Conservation (phyloP, 1,140 invertebrate species). For the Drosophila persimilis region DNA sequence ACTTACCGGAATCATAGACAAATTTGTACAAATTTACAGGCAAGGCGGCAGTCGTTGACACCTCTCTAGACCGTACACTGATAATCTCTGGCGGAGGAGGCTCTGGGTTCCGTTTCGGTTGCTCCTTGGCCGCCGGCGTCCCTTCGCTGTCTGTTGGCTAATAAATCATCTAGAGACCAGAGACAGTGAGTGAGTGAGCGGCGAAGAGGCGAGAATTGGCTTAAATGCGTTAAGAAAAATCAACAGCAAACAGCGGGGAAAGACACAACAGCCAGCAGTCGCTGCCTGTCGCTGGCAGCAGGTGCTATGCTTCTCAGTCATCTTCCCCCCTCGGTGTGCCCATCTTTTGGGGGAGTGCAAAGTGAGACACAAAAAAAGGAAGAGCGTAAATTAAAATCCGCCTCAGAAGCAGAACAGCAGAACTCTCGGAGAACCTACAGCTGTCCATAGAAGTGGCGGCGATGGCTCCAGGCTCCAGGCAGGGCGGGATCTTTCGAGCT, state of each 20-base stretch:
- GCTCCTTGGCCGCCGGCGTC: neutral
- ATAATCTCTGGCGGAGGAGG: constrained; percentile 28
- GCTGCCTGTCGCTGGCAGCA: constrained; percentile 47
- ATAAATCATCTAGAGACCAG: constrained; percentile 61
- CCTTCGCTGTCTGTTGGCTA: constrained; percentile 53
- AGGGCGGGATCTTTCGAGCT: neutral
- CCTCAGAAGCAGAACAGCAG: neutral
- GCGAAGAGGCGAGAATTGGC: constrained; percentile 55
- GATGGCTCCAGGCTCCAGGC: too few species aligned
- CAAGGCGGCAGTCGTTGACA: constrained; percentile 57
- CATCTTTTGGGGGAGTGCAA: too few species aligned
- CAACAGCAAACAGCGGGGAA: constrained; percentile 38
- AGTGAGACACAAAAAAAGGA: neutral
- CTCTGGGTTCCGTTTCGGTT: neutral
- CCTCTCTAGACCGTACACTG: constrained; percentile 15
- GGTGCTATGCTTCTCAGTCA: constrained; percentile 56
- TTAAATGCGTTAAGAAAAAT: constrained; percentile 68
- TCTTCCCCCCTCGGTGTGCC: neutral
- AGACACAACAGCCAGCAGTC: neutral
- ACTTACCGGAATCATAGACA: constrained; percentile 61
- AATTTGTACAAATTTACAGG: constrained; percentile 62
- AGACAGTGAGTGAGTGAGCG: constrained; percentile 17
- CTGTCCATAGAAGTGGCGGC: constrained; percentile 19
- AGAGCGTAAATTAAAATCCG: constrained; percentile 41
- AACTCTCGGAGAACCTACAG: constrained; percentile 11